Evolutionary conservation across 2,888 invertebrate species (phyloP).

Genomic region (Shargacucullia verbasci): DNA sequence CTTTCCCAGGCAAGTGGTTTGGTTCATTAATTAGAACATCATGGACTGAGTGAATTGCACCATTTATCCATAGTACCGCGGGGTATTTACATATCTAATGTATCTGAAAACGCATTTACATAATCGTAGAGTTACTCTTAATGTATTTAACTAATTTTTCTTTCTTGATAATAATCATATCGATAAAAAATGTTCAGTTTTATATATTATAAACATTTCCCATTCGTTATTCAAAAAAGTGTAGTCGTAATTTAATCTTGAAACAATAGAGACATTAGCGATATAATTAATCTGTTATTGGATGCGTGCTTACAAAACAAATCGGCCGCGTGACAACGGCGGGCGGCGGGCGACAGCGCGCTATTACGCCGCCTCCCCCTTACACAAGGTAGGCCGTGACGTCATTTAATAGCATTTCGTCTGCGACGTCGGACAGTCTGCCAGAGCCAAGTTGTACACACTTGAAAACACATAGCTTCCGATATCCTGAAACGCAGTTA

Average conservation of each 20-base stretch:
- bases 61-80: no score
- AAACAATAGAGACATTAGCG: slow-evolving; percentile 56
- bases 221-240: slow-evolving; percentile 5
- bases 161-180: no score
- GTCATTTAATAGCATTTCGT: slow-evolving; percentile 79
- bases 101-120: no score
- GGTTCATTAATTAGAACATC: no score
- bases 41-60: no score
- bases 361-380: slow-evolving; percentile 69
- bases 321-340: slow-evolving; percentile 4
- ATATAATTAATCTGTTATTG: slow-evolving; percentile 67
- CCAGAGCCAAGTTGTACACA: slow-evolving; percentile 55
- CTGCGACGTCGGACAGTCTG: slow-evolving; percentile 80
- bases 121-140: no score
- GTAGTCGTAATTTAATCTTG: slow-evolving; percentile 22
- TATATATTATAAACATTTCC: not conserved
- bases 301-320: slow-evolving; percentile 70
- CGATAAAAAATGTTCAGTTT: no score
- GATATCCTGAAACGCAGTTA: slow-evolving; percentile 38
- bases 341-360: slow-evolving; percentile 49
- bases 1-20: no score
- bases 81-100: no score
- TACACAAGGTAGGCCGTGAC: slow-evolving; percentile 79
- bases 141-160: no score
- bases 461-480: slow-evolving; percentile 27